Percentiles rank a stretch among this genome's conserved stretches.
Conservation (phyloP, 2,113 vertebrate species). For the Percopsis transmontana region DNA sequence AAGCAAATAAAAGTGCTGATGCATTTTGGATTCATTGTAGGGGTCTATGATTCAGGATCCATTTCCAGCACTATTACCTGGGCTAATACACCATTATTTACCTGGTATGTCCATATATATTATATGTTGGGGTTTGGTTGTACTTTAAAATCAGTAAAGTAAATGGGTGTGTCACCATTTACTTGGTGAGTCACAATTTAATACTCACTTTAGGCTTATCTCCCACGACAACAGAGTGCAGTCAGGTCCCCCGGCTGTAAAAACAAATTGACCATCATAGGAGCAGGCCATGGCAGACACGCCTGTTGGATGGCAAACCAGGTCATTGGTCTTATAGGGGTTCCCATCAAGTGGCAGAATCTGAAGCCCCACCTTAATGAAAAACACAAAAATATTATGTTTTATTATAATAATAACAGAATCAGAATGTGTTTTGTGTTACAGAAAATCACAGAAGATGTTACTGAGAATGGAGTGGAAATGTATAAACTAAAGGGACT, state of each 20-base stretch:
- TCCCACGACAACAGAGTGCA: constrained; percentile 83
- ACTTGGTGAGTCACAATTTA: background rate
- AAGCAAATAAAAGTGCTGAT: too few relatives aligned
- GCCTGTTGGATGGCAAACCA: constrained; percentile 84
- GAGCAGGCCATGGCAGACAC: constrained; percentile 80
- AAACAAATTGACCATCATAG: constrained; percentile 79
- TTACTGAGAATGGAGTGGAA: too few relatives aligned
- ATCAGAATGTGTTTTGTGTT: background rate
- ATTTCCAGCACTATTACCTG: too few relatives aligned
- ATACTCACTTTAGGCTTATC: constrained; percentile 79
- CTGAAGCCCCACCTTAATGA: constrained; percentile 88
- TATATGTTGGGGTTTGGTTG: background rate
- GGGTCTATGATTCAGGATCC: too few relatives aligned
- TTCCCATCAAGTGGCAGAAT: constrained; percentile 92
- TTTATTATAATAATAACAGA: constrained; percentile 1
- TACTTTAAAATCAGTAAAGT: background rate
- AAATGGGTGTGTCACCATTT: too few relatives aligned
- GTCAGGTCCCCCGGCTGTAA: constrained; percentile 86
- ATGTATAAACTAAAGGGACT: too few relatives aligned
- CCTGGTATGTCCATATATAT: too few relatives aligned
- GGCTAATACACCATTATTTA: too few relatives aligned
- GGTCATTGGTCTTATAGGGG: constrained; percentile 85
- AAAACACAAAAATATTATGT: background rate
- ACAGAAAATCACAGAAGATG: too few relatives aligned
- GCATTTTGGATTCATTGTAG: too few relatives aligned